phyloP scores from a whole-genome alignment of 2,888 invertebrate species.

The Lithophane semibrunnea region DNA sequence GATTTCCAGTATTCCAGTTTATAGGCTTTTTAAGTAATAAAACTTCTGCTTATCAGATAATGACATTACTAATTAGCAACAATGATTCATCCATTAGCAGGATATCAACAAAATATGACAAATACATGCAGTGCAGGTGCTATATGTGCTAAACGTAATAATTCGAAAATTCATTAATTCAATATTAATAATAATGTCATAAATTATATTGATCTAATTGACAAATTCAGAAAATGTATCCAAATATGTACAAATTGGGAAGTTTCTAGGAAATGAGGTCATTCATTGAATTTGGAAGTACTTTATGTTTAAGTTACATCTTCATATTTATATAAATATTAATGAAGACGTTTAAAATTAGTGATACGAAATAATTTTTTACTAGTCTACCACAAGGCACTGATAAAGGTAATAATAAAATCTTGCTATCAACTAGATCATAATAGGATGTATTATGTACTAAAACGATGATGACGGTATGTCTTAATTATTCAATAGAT shows the following conservation, averaged over 20 bases:
- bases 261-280: slow-evolving; percentile 44
- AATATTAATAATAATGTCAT: not conserved
- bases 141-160: too few species aligned
- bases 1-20: slow-evolving; percentile 6
- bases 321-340: slow-evolving; percentile 32
- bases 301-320: slow-evolving; percentile 22
- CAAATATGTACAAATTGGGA: slow-evolving; percentile 16
- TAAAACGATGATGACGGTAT: slow-evolving; percentile 63
- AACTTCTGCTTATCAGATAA: slow-evolving; percentile 32
- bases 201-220: not conserved
- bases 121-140: slow-evolving; percentile 6
- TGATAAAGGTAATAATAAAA: slow-evolving; percentile 9
- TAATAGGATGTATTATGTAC: slow-evolving; percentile 44
- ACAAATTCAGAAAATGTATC: not conserved
- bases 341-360: slow-evolving; percentile 25
- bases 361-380: slow-evolving; percentile 3
- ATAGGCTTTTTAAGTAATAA: not conserved
- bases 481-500: slow-evolving; percentile 61
- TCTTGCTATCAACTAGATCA: slow-evolving; percentile 32
- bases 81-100: slow-evolving; percentile 40
- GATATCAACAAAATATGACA: slow-evolving; percentile 20
- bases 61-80: slow-evolving; percentile 32
- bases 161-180: not conserved
- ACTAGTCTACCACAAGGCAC: not conserved
- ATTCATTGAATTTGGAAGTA: slow-evolving; percentile 38